These are phyloP conservation scores for Paramormyrops hopkinsi DNA, from an alignment of 2,797 vertebrate species.

Conservation along the genomic window DNA sequence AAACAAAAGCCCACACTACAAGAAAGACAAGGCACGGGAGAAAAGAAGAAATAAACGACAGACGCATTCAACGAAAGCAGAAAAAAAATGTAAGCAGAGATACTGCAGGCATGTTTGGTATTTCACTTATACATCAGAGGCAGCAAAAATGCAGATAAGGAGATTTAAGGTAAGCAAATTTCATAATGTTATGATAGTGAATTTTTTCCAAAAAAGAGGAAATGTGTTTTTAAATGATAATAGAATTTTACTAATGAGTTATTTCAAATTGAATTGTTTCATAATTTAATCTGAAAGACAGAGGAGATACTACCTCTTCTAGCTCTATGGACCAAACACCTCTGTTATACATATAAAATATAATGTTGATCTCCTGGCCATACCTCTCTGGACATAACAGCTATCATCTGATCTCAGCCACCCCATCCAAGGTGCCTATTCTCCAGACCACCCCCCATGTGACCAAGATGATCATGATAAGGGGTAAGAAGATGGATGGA, in stretches of 20 bases:
- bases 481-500: not conserved
- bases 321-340: not conserved
- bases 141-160: not conserved
- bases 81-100: not conserved
- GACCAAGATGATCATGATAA: not conserved
- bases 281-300: not conserved
- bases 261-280: not conserved
- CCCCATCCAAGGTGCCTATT: not conserved
- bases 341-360: not conserved
- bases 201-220: not conserved
- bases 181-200: not conserved
- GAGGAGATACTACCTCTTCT: not conserved
- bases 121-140: not conserved
- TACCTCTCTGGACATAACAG: not conserved
- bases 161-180: not conserved
- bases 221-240: not conserved
- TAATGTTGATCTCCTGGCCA: not conserved
- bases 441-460: not conserved
- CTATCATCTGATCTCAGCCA: not conserved
- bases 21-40: not conserved
- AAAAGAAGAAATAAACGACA: not conserved
- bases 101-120: not conserved
- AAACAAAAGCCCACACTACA: conserved; percentile 34
- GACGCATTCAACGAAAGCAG: not conserved
- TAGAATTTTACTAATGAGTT: not conserved